Base-by-base conservation (phyloP, 2,797 vertebrate species). In the Enteromius unitaeniatus region DNA sequence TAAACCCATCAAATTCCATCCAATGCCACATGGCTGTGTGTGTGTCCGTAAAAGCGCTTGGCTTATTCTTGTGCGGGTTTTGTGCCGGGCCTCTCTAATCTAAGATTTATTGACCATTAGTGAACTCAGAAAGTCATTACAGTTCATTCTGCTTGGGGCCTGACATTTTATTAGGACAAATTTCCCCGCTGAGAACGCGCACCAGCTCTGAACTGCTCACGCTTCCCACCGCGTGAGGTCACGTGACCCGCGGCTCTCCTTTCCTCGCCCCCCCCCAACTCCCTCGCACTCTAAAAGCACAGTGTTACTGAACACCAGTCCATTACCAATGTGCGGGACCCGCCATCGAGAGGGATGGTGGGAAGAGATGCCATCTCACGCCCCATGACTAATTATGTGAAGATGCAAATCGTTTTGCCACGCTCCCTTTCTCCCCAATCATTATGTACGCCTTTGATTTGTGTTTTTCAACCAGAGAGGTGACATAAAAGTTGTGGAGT, bases 141-240 rank as follows among this genome's bases (percentile, higher is more conserved):
- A 94, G 95, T 95, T 95, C 93, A 95, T 95, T 94, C 93, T 95
- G 94, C 94, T 94, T 91, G 93, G 85, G 93, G 94, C 93, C 93
- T 95, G 95, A 95, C 94, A 89, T 95, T 95, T 95, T 95, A 95
- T 95, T 95, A 95, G 95, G 92, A 95, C 94, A 95, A 94, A 95
- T 95, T 91, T 93, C 90, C 90, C 94, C 92, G 86, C 84, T 89
- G 93, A 92, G 93, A 92, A 89, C 10, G 65, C 45, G 88, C 88
- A 88, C 91, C 88, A 87, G 75, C 91, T 90, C 89, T 92, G 89
- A 87, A 87, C 89, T 83, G 85, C 86, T 85, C 86, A 84, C 79
- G 87, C 88, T 88, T 88, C 84, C 86, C 75, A 79, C 83, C 84
- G 87, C 79, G 87, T 78, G 83, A 79, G 85, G 87, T 91, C 89